These are phyloP conservation scores for Dynastes maya DNA, from an alignment of 2,888 invertebrate species.

Conservation along the genomic window DNA sequence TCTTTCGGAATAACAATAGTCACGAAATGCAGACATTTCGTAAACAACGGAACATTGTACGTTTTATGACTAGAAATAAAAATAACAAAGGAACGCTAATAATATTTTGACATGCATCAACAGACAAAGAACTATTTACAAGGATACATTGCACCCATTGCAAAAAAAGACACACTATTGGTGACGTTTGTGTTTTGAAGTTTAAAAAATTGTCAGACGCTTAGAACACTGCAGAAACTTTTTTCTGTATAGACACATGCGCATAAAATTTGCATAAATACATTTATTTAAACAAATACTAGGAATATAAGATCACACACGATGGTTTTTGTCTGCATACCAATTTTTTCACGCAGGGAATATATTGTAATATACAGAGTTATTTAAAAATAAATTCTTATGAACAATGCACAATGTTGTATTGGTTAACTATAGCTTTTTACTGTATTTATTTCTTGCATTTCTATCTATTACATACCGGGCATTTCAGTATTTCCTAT, in stretches of 20 bases:
- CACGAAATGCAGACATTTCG: slow-evolving; percentile 11
- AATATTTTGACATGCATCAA: slow-evolving; percentile 5
- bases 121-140: neutral
- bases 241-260: neutral
- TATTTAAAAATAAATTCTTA: too few relatives aligned
- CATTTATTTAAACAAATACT: neutral
- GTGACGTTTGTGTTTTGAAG: neutral
- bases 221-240: neutral
- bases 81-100: slow-evolving; percentile 21
- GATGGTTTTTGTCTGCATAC: neutral
- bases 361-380: too few relatives aligned
- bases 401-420: too few relatives aligned
- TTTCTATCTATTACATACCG: too few relatives aligned
- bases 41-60: slow-evolving; percentile 9
- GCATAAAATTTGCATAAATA: slow-evolving; percentile 1
- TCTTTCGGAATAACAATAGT: slow-evolving; percentile 1
- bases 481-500: too few relatives aligned
- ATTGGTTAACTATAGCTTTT: too few relatives aligned
- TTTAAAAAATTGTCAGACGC: slow-evolving; percentile 8
- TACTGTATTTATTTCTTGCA: too few relatives aligned
- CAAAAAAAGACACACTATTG: neutral
- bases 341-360: neutral
- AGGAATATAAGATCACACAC: neutral
- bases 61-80: neutral
- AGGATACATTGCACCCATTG: neutral